These are phyloP conservation scores for Periophthalmodon schlosseri DNA, from an alignment of 2,113 vertebrate species.

Conservation along the genomic window DNA sequence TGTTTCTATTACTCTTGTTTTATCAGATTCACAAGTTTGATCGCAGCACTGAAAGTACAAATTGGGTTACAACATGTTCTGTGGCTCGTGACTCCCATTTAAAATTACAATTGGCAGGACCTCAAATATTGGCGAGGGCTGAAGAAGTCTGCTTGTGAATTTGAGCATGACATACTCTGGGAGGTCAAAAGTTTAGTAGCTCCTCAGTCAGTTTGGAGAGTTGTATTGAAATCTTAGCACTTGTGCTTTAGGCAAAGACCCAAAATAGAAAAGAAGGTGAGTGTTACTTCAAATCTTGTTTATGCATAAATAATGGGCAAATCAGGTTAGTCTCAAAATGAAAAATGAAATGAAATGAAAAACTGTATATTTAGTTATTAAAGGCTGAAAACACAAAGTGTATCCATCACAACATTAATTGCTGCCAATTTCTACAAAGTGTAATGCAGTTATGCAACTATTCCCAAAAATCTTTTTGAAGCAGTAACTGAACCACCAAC, in stretches of 20 bases:
- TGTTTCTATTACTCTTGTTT: neutral
- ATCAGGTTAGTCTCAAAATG: neutral
- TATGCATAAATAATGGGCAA: neutral
- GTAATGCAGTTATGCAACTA: too few relatives aligned
- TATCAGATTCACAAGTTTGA: constrained; percentile 1
- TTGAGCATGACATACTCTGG: constrained; percentile 6
- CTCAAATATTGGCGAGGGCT: constrained; percentile 18
- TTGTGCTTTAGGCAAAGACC: neutral
- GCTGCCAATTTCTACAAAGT: too few relatives aligned
- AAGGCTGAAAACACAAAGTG: too few relatives aligned
- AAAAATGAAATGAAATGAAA: too few relatives aligned
- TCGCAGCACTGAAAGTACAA: constrained; percentile 5
- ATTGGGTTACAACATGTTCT: neutral
- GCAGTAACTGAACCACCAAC: too few relatives aligned
- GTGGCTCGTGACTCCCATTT: neutral
- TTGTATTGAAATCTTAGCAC: neutral
- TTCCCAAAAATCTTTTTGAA: neutral
- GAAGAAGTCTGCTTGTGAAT: constrained; percentile 8
- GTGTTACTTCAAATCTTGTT: neutral
- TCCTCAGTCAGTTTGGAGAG: neutral
- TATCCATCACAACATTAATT: too few relatives aligned
- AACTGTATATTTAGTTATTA: too few relatives aligned
- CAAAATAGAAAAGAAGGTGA: neutral
- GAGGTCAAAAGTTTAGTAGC: constrained; percentile 2
- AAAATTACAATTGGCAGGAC: constrained; percentile 21